A percentile compares a stretch with the other conserved stretches of the same genome.
These are phyloP conservation scores for Caenorhabditis sp. DNA, from an alignment of 2,888 invertebrate species.

Conservation along the genomic window DNA sequence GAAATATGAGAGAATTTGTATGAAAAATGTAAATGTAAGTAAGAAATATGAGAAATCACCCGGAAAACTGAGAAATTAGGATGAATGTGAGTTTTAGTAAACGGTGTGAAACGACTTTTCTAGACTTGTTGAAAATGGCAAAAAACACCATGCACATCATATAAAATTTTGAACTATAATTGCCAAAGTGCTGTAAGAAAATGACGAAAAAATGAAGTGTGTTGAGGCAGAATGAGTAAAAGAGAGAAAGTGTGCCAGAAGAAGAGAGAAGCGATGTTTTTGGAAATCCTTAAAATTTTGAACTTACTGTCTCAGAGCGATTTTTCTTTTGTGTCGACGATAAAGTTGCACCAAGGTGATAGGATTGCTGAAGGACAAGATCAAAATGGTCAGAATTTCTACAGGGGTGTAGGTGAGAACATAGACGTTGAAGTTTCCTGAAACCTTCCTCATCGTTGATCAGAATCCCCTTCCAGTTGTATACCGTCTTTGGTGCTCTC, in stretches of 20 bases:
- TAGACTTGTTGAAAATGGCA: conserved; percentile 9
- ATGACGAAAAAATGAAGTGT: conserved; percentile 19
- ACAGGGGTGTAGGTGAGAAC: conserved; percentile 81
- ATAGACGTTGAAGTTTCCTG: conserved; percentile 76
- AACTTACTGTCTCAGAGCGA: conserved; percentile 81
- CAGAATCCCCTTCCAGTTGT: not conserved
- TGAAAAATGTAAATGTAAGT: not conserved
- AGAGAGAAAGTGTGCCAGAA: conserved; percentile 42
- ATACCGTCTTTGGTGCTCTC: conserved; percentile 34
- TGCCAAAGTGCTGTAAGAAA: conserved; percentile 27
- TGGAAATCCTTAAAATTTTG: not conserved
- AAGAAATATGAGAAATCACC: conserved; percentile 11
- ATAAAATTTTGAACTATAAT: conserved; percentile 18
- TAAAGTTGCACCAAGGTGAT: conserved; percentile 82
- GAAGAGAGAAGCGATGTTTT: conserved; percentile 34
- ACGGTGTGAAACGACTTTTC: not conserved
- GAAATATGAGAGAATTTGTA: not conserved
- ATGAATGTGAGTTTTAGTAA: conserved; percentile 16
- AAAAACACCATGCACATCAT: conserved; percentile 60
- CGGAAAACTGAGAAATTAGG: conserved; percentile 17
- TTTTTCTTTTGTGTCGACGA: conserved; percentile 81
- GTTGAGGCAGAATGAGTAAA: conserved; percentile 43
- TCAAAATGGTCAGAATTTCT: conserved; percentile 79
- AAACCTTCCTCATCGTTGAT: not conserved
- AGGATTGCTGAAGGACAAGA: conserved; percentile 81